A percentile compares a stretch with the other conserved stretches of the same genome.
phyloP scores from a whole-genome alignment of 2,113 vertebrate genomes.

The Etheostoma spectabile region DNA sequence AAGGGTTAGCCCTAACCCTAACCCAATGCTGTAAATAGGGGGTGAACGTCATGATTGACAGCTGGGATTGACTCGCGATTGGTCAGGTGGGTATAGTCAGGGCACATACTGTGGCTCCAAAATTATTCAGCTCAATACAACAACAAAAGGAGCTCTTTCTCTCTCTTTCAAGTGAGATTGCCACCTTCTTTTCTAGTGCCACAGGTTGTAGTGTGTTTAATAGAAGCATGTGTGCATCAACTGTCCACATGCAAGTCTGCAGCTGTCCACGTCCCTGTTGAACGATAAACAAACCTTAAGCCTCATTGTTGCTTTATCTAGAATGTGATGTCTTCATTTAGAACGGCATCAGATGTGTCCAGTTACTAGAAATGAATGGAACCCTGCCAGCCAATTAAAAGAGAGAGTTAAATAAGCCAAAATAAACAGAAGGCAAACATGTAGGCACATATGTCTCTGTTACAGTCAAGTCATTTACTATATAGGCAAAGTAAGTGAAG shows the following conservation, averaged over 20 bases:
- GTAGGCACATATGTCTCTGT: background rate
- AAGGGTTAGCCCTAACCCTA: no score
- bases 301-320: background rate
- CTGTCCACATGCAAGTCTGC: background rate
- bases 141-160: background rate
- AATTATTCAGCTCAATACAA: background rate
- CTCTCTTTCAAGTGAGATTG: background rate
- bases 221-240: background rate
- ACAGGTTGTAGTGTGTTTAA: background rate
- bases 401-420: background rate
- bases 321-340: slow-evolving; percentile 18
- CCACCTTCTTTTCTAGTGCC: background rate
- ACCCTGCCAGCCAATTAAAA: slow-evolving; percentile 7
- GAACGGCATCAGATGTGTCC: slow-evolving; percentile 1
- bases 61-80: no score
- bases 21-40: no score
- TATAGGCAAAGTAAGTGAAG: slow-evolving; percentile 30
- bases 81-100: no score
- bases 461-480: slow-evolving; percentile 18
- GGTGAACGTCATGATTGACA: no score
- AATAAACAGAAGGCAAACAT: slow-evolving; percentile 30
- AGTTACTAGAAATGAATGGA: slow-evolving; percentile 20
- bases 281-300: background rate
- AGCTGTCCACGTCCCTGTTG: background rate
- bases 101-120: no score